phyloP scores from a whole-genome alignment of 2,888 invertebrate genomes.

The Dinocampus coccinellae region DNA sequence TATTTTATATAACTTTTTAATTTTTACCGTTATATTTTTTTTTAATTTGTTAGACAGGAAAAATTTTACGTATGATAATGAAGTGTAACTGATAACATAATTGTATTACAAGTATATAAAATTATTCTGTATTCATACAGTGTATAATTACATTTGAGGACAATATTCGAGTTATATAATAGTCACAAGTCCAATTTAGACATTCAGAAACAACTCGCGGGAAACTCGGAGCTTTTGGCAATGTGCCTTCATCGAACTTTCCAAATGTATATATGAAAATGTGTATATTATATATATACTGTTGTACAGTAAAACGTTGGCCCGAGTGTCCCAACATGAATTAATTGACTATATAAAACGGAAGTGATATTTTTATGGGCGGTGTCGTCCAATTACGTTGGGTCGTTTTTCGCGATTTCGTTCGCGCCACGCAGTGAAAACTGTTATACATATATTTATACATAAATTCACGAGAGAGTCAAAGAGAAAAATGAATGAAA shows the following conservation, averaged over 20 bases:
- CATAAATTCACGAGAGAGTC: neutral
- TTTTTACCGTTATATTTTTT: neutral
- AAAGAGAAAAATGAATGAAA: neutral
- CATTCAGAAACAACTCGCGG: neutral
- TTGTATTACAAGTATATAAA: neutral
- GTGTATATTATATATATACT: constrained; percentile 6
- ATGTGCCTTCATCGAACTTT: constrained; percentile 15
- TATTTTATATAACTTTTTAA: neutral
- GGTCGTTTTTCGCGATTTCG: constrained; percentile 54
- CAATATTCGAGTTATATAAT: neutral
- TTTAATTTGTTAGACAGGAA: neutral
- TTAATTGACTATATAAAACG: constrained; percentile 66
- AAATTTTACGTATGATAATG: neutral
- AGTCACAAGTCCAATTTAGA: neutral
- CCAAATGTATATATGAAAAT: neutral
- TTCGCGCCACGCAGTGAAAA: constrained; percentile 24
- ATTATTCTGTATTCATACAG: neutral
- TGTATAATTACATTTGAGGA: neutral
- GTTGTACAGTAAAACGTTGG: constrained; percentile 22
- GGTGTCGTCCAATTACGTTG: constrained; percentile 61
- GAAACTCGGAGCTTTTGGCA: constrained; percentile 28
- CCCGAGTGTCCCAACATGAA: constrained; percentile 52
- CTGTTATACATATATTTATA: constrained; percentile 10
- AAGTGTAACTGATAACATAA: neutral
- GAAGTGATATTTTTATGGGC: constrained; percentile 64